Evolutionary conservation across 2,113 vertebrate species (phyloP), one percentile per base, ranked within the genome.

Genomic region (Aythya baeri): DNA sequence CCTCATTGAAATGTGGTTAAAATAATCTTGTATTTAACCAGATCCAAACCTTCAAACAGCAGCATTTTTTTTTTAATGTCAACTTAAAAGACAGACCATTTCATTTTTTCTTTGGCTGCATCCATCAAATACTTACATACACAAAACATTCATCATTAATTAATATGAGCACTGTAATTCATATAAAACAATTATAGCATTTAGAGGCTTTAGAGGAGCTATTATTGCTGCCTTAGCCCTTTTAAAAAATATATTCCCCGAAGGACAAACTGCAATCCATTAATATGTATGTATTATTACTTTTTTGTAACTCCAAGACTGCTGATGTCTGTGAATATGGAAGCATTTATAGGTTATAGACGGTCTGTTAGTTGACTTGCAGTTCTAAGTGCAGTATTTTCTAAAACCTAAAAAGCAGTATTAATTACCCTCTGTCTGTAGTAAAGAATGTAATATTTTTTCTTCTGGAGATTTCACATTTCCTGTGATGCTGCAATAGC

Each of bases 201-300:
- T 98, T 97, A 97, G 94, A 97, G 94, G 91, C 93, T 97, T 98
- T 97, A 96, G 95, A 97, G 95, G 95, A 97, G 93, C 94, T 97
- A 93, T 95, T 97, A 94, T 94, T 97, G 97, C 97, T 98, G 97
- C 84, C 96, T 97, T 98, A 96, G 96, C 94, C 95, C 80, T 98
- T 98, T 98, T 94, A 97, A 97, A 98, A 98, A 97, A 97, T 98
- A 97, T 97, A 96, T 83, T 96, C 83, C 97, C 96, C 94, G 96
- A 98, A 98, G 97, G 97, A 97, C 96, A 98, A 98, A 98, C 97
- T 91, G 75, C 96, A 96, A 97, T 97, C 97, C 97, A 97, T 98
- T 98, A 98, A 97, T 97, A 97, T 97, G 96, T 96, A 97, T 96
- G 88, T 98, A 97, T 97, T 97, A 98, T 95, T 97, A 97, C 96